Evolutionary conservation across 2,113 vertebrate species (phyloP).

Genomic region (Eptatretus burgeri): DNA sequence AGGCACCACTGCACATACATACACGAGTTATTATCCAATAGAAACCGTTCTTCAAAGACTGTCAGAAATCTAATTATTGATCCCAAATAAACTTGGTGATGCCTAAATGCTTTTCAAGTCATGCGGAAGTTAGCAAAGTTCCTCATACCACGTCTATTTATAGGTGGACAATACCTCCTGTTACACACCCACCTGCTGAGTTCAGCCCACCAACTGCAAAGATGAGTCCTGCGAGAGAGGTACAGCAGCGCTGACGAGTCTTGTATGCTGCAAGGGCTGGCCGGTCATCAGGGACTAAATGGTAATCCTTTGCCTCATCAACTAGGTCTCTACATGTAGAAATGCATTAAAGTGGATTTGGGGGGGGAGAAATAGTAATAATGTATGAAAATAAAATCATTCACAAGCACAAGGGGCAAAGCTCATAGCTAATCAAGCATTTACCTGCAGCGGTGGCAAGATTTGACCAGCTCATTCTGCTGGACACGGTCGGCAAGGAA

Average conservation of each 20-base stretch:
- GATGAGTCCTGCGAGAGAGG: background rate
- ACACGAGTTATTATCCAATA: too few relatives aligned
- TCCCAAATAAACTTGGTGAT: too few relatives aligned
- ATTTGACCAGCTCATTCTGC: background rate
- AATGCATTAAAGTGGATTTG: background rate
- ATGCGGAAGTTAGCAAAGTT: too few relatives aligned
- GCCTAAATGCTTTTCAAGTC: too few relatives aligned
- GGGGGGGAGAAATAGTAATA: background rate
- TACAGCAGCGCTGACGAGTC: conserved; percentile 5
- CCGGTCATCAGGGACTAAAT: background rate
- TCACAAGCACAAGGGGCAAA: too few relatives aligned
- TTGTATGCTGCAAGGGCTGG: conserved; percentile 4
- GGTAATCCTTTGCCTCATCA: conserved; percentile 4
- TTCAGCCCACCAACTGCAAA: background rate
- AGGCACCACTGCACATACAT: too few relatives aligned
- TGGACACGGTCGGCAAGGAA: conserved; percentile 1
- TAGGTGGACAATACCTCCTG: too few relatives aligned
- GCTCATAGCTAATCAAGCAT: too few relatives aligned
- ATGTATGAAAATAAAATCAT: too few relatives aligned
- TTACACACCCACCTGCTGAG: background rate
- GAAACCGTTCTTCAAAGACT: too few relatives aligned
- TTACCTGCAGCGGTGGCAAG: conserved; percentile 5
- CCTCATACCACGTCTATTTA: too few relatives aligned
- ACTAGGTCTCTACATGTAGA: background rate
- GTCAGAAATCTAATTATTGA: too few relatives aligned